phyloP scores from a whole-genome alignment of 2,113 vertebrate genomes.

The Tachysurus vachellii region DNA sequence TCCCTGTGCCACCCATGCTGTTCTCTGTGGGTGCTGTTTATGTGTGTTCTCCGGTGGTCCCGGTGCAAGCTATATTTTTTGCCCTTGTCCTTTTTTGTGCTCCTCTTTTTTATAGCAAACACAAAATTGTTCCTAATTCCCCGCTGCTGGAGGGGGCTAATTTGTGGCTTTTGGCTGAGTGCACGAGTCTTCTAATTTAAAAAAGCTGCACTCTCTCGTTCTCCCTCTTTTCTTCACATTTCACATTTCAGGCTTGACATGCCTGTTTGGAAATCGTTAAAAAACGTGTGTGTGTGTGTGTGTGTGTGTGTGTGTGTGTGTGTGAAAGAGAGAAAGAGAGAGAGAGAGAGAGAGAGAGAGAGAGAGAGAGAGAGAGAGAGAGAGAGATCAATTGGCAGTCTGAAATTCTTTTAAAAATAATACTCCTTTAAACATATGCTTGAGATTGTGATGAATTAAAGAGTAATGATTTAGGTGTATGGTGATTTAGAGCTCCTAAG shows the following conservation, averaged over 20 bases:
- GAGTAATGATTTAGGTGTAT: conserved; percentile 19
- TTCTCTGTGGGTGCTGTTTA: conserved; percentile 58
- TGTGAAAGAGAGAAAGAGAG: too few relatives aligned
- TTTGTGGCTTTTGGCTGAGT: conserved; percentile 80
- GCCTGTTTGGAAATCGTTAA: conserved; percentile 15
- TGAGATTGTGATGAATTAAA: not conserved
- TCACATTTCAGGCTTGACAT: conserved; percentile 21
- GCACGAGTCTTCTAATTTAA: conserved; percentile 75
- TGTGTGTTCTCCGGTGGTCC: conserved; percentile 76
- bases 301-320: too few relatives aligned
- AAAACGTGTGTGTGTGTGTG: not conserved
- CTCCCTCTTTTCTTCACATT: conserved; percentile 17
- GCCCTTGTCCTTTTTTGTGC: conserved; percentile 65
- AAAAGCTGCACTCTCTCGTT: conserved; percentile 69
- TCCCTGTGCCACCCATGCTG: conserved; percentile 71
- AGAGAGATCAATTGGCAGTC: not conserved
- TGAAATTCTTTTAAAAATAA: not conserved
- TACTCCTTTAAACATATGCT: not conserved
- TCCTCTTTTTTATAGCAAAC: conserved; percentile 74
- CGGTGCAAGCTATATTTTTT: conserved; percentile 73
- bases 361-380: not conserved
- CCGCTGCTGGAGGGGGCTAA: conserved; percentile 79
- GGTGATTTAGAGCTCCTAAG: not conserved
- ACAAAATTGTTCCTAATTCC: conserved; percentile 82
- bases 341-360: not conserved